Evolutionary conservation across 2,888 invertebrate genomes (phyloP).

Genomic region (Cephus sareptanus): DNA sequence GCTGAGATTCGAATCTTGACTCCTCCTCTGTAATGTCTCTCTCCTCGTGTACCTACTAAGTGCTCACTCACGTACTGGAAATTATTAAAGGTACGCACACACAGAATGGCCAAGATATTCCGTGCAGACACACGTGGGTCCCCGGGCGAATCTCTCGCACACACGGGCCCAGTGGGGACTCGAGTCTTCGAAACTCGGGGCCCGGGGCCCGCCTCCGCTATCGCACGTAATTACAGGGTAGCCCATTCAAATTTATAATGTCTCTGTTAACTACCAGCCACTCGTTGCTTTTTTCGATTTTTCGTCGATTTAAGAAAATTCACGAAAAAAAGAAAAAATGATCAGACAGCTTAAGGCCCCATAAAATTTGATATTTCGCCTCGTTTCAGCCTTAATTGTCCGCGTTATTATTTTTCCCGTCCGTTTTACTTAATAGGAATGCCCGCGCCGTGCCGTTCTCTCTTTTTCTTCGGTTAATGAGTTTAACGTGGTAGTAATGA

Average conservation of each 20-base stretch:
- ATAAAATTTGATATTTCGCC: too few species aligned
- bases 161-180: background rate
- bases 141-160: background rate
- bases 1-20: slow-evolving; percentile 36
- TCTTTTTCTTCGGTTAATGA: too few species aligned
- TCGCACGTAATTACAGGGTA: slow-evolving; percentile 48
- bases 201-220: slow-evolving; percentile 36
- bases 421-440: too few species aligned
- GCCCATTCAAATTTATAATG: slow-evolving; percentile 52
- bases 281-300: slow-evolving; percentile 27
- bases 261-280: slow-evolving; percentile 49
- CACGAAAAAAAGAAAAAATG: slow-evolving; percentile 5
- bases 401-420: too few species aligned
- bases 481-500: too few species aligned
- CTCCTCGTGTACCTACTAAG: slow-evolving; percentile 15
- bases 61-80: slow-evolving; percentile 4
- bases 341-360: background rate
- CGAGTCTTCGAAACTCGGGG: too few species aligned
- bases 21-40: slow-evolving; percentile 37
- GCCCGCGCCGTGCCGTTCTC: too few species aligned
- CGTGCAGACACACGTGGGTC: background rate
- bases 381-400: too few species aligned
- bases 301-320: slow-evolving; percentile 6
- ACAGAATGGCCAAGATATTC: background rate
- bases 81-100: slow-evolving; percentile 20